Base-by-base conservation (phyloP, 1,140 invertebrate genomes). In the Globodera ellingtonae region DNA sequence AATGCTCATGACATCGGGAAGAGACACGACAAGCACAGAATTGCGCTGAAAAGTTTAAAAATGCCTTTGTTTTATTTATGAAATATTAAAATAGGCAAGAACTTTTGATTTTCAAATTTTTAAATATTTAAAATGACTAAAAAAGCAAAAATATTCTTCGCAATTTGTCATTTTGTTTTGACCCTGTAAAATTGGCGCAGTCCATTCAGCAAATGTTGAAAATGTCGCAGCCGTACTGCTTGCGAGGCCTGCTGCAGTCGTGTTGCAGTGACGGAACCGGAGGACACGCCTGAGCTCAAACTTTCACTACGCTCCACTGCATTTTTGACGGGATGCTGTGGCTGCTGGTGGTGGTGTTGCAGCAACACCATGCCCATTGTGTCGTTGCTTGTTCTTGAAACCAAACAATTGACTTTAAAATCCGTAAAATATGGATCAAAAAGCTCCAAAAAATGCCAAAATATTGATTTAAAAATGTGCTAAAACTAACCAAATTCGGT, bases 1-100 rank as follows among this genome's bases (percentile, higher is more conserved):
- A 48, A 81, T 81, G 44, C 50, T 48, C 47, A 56, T 44, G 13
- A 72, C 72, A 65, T 81, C 72, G 46, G 80, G 80, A n/a, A 81
- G 18, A 18, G 80, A 81, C 50, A 81, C 59, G 15, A 81, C 44
- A 8, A 70, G 72, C 59, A 81, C 44, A 6, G 80, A 81, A 46
- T 74, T 70, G 44, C 52, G 56, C 80, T 81, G n/a, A 81, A 81
- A 69, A 35, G 35, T 35, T 35, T 35, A 35, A 35, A 35, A 35
- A 3, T 24, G 24, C 3, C 3, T 35, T 35, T 35, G 35, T 35
- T 35, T 35, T 35, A 35, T 35, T 35, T 35, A 35, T 35, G 1
- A 24, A 24, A 24, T 24, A 24, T 24, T 24, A 24, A 24, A 24
- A 24, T 1, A 3, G 35, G 35, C 35, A 35, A 35, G 35, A 35